phyloP scores from a whole-genome alignment of 1,140 invertebrate genomes.

The Cyclargus thomasi region DNA sequence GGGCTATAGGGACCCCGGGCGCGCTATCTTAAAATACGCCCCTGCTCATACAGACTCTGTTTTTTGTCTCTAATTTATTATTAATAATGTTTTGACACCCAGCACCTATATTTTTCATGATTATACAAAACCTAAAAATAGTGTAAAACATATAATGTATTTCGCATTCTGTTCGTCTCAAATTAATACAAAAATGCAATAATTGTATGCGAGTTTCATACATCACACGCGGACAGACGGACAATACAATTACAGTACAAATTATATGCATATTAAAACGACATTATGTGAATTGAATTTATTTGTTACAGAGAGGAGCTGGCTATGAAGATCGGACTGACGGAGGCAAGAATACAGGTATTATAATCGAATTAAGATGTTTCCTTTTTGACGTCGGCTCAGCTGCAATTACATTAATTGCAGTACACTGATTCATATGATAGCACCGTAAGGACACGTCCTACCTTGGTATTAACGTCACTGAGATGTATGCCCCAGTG shows the following conservation, averaged over 20 bases:
- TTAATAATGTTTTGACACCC: too few relatives aligned
- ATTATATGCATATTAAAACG: constrained; percentile 17
- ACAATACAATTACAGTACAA: not conserved
- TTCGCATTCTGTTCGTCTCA: not conserved
- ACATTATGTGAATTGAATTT: constrained; percentile 21
- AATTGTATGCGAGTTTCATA: not conserved
- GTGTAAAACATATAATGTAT: not conserved
- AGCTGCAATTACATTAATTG: constrained; percentile 29
- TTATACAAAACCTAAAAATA: not conserved
- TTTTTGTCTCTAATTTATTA: too few relatives aligned
- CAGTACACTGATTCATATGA: not conserved
- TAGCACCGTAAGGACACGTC: not conserved
- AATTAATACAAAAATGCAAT: not conserved
- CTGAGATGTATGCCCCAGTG: too few relatives aligned
- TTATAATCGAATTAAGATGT: constrained; percentile 30
- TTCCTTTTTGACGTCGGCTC: constrained; percentile 18
- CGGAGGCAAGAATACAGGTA: constrained; percentile 98
- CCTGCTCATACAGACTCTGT: too few relatives aligned
- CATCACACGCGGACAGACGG: not conserved
- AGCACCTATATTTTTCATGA: not conserved
- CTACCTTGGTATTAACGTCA: not conserved
- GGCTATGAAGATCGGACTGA: constrained; percentile 97
- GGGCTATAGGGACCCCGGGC: too few relatives aligned
- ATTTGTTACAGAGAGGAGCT: constrained; percentile 93
- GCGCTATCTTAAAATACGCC: too few relatives aligned